A percentile compares a stretch with the other conserved stretches of the same genome.
Conservation (phyloP, 2,888 invertebrate species). For the Drosophila mulleri region DNA sequence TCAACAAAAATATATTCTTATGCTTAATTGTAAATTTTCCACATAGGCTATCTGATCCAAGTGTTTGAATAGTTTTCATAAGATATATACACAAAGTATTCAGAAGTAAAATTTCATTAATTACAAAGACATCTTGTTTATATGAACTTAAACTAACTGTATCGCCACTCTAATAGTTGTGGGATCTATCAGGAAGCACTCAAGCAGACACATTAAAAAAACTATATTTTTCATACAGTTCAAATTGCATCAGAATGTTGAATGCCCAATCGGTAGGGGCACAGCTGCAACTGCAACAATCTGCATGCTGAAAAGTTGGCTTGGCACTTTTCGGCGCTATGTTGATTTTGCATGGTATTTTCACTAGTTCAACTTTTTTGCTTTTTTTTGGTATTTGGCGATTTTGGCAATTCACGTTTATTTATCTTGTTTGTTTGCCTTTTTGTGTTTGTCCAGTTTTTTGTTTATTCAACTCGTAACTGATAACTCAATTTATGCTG, state of each 20-base stretch:
- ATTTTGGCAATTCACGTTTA: conserved; percentile 18
- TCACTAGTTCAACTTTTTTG: not conserved
- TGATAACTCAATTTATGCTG: conserved; percentile 62
- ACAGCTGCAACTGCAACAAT: conserved; percentile 27
- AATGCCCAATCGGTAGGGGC: not conserved
- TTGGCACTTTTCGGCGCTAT: conserved; percentile 30
- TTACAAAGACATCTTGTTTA: too few relatives aligned
- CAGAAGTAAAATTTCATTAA: not conserved
- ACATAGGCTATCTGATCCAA: too few relatives aligned
- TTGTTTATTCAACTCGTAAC: conserved; percentile 50
- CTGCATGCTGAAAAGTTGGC: conserved; percentile 49
- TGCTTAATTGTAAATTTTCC: not conserved
- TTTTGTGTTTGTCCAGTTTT: conserved; percentile 12
- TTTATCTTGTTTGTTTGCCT: not conserved
- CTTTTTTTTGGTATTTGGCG: not conserved
- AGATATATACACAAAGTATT: not conserved
- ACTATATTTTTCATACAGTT: not conserved
- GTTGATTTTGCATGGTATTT: conserved; percentile 45
- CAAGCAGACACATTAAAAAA: too few relatives aligned
- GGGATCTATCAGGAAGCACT: too few relatives aligned
- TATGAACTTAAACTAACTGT: too few relatives aligned
- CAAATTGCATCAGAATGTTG: not conserved
- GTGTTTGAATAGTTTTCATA: too few relatives aligned
- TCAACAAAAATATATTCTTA: not conserved
- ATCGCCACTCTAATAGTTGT: too few relatives aligned